These are phyloP conservation scores for Rhyzopertha dominica DNA, from an alignment of 1,140 invertebrate species.

Conservation along the genomic window DNA sequence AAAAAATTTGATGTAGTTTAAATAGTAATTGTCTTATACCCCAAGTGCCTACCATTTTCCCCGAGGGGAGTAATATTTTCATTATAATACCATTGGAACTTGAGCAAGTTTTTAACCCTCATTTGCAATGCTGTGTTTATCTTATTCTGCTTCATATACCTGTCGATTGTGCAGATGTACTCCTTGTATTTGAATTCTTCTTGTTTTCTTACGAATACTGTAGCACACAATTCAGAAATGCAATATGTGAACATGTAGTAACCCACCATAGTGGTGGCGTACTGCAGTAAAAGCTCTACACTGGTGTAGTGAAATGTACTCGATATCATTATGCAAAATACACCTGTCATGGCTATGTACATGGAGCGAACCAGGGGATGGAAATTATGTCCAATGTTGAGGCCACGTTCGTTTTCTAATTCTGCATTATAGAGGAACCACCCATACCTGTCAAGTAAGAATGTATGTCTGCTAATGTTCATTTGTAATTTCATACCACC, in stretches of 20 bases:
- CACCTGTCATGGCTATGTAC: background rate
- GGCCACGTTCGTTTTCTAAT: background rate
- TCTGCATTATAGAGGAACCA: constrained; percentile 1
- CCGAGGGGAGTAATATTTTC: constrained; percentile 4
- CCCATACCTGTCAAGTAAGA: no score
- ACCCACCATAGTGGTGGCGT: background rate
- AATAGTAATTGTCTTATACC: no score
- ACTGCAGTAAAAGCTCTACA: background rate
- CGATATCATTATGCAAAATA: constrained; percentile 2
- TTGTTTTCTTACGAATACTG: no score
- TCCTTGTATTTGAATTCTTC: no score
- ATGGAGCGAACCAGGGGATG: no score
- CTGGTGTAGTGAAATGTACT: background rate
- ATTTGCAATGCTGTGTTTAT: no score
- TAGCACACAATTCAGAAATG: constrained; percentile 2
- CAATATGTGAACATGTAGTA: constrained; percentile 4
- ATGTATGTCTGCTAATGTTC: no score
- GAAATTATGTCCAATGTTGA: background rate
- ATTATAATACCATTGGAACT: constrained; percentile 16
- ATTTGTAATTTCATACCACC: no score
- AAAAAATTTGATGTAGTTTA: no score
- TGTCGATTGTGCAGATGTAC: no score
- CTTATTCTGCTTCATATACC: no score
- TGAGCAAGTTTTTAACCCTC: constrained; percentile 9
- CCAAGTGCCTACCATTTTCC: no score